Percentiles rank a stretch among this genome's conserved stretches.
These are phyloP conservation scores for Mellivora capensis DNA, from an alignment of 2,113 vertebrate species.

Conservation along the genomic window DNA sequence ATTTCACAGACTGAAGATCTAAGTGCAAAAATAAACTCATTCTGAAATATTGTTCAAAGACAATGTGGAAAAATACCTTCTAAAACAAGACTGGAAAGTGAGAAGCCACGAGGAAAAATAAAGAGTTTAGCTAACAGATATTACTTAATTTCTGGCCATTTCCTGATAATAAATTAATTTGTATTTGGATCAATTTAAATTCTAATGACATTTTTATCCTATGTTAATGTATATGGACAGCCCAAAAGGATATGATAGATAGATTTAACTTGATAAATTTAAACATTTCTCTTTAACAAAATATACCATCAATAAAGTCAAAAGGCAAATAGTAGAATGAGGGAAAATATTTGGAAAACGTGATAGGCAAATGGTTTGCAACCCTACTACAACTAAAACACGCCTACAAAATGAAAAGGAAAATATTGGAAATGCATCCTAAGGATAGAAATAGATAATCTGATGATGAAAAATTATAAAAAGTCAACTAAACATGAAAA, in stretches of 20 bases:
- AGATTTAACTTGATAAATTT: not conserved
- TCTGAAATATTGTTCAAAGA: not conserved
- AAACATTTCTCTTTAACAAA: slow-evolving; percentile 5
- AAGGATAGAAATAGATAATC: not conserved
- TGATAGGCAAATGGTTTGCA: not conserved
- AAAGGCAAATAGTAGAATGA: not conserved
- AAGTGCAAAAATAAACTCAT: not conserved
- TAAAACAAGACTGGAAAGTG: not conserved
- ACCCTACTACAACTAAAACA: not conserved
- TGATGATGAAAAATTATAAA: not conserved
- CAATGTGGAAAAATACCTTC: not conserved
- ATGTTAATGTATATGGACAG: not conserved
- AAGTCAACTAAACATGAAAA: not conserved
- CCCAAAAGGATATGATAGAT: not conserved
- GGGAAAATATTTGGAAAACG: not conserved
- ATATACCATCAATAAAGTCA: not conserved
- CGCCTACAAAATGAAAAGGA: not conserved
- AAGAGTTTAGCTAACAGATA: not conserved
- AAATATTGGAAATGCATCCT: not conserved
- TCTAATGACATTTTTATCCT: not conserved
- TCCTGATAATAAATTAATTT: not conserved
- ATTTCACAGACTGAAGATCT: not conserved
- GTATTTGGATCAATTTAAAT: not conserved
- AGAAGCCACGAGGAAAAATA: not conserved
- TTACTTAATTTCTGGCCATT: not conserved